A percentile compares a stretch with the other conserved stretches of the same genome.
These are phyloP conservation scores for Zonotrichia leucophrys DNA, from an alignment of 2,113 vertebrate species.

Conservation along the genomic window DNA sequence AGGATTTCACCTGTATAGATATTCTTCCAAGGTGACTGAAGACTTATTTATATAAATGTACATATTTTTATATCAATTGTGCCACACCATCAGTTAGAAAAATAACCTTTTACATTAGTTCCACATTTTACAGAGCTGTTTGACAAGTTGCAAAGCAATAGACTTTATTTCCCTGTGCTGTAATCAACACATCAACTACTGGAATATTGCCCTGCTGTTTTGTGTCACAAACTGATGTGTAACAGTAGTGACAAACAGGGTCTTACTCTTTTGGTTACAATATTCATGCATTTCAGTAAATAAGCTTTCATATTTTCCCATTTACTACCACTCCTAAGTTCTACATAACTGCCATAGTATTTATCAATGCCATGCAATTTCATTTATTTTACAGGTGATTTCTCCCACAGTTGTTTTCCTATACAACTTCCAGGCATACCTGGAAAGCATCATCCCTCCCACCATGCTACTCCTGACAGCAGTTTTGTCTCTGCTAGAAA, in stretches of 20 bases:
- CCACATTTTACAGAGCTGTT: constrained; percentile 32
- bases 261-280: neutral
- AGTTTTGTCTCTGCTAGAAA: neutral
- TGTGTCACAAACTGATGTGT: neutral
- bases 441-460: accelerated
- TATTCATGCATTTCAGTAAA: neutral
- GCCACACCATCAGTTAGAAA: neutral
- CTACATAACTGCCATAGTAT: neutral
- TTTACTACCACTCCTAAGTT: neutral
- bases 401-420: neutral
- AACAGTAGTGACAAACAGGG: neutral
- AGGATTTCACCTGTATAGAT: neutral
- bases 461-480: accelerated
- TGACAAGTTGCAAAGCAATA: constrained; percentile 30
- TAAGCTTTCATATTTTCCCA: neutral
- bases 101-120: neutral
- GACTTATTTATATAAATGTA: neutral
- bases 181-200: neutral
- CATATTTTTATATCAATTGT: neutral
- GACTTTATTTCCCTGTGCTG: constrained; percentile 4
- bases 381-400: neutral
- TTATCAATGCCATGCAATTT: neutral
- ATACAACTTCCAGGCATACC: neutral
- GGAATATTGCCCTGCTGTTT: neutral
- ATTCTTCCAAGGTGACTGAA: neutral